Evolutionary conservation across 2,888 invertebrate species (phyloP), one percentile per base, ranked within the genome.

Genomic region (Oxyscelio sp.): DNA sequence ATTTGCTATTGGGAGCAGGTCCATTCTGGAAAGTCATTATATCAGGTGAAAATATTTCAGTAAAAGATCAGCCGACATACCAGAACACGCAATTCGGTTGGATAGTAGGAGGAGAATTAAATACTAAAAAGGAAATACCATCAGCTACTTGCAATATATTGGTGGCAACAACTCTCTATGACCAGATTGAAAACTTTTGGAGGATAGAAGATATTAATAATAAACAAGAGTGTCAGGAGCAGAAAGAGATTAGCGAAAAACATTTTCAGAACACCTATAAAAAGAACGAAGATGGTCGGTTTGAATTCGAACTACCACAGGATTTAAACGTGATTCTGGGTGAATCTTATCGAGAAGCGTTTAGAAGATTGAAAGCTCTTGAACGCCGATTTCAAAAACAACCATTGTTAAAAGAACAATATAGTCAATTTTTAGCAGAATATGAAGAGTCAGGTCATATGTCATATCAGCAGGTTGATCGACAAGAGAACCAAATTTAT

Each of bases 381-480:
- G 61, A 61, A n/a, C 11, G 17, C 2, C 19, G 22, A 6, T 59
- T 59, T n/a, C 22, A 21, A 2, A 43, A 59, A 19, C 38, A 59
- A 38, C 38, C n/a, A 2, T 11, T 43, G 13, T 40, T 59, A 9
- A 34, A 21, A 19, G 4, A 17, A 31, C 19, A 59, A 13, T 59
- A 59, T 21, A 40, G 34, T 8, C 1, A 31, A 11, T 66, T 66
- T 21, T 21, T 66, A 21, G 11, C 50, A 6, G 52, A 66, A 1
- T 66, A 66, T 19, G 50, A 66, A 27, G 31, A 50, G 0, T 3
- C 19, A 38, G 50, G 50, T 13, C 66, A 66, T 38, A 66, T 66
- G 50, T 52, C 66, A n/a, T 2, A 13, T 0, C 3, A 15, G 8
- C 8, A 8, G 8, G 45, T 48, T 0, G 5, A 5, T n/a, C 24